Base-by-base conservation (phyloP, 53 echinoderm and acorn worm genomes). In the Henricia sp. region DNA sequence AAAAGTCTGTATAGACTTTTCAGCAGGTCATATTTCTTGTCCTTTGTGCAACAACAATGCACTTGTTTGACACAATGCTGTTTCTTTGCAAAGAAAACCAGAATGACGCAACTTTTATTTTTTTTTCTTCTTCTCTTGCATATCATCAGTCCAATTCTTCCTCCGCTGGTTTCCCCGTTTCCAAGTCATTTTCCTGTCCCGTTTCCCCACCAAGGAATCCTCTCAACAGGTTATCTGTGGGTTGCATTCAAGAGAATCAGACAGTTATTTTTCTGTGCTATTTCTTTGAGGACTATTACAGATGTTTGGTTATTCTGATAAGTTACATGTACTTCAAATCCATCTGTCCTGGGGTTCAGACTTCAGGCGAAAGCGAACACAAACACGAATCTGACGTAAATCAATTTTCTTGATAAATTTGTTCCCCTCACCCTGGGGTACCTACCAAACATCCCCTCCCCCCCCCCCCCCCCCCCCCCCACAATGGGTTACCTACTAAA, bases 161-260 rank as follows among this genome's bases (percentile, higher is more conserved):
- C 50, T 80, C 80, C 1, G 63, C 80, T 11, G 80, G 80, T 10
- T 33, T 10, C 29, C 33, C 44, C 12, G 50, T n/a, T 16, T 63
- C 63, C 21, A 46, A 44, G 10, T 63, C 64, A 14, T 64, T 42
- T 0, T 77, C 77, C 0, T 57, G 23, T 13, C 50, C 80, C 1
- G 63, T 6, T 30, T 80, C 80, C 1, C 80, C 64, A 41, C 80
- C 80, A 14, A 80, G 62, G n/a, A 80, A 80, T 12, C 80, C 52
- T 6, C 80, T 43, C 29, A 80, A 10, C 13, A 80, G 50, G 33
- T 80, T 80, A 48, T 80, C 80, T 80, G 80, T 64, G 29, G 13
- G n/a, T n/a, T 54, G 46, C 48, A 71, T 27, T 71, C 21, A 36
- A 37, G 16, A 14, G 21, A 37, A 9, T 1, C 17, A 1, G 1